Conservation (phyloP, 2,797 vertebrate genomes). For the Cyprinodon diabolis region DNA sequence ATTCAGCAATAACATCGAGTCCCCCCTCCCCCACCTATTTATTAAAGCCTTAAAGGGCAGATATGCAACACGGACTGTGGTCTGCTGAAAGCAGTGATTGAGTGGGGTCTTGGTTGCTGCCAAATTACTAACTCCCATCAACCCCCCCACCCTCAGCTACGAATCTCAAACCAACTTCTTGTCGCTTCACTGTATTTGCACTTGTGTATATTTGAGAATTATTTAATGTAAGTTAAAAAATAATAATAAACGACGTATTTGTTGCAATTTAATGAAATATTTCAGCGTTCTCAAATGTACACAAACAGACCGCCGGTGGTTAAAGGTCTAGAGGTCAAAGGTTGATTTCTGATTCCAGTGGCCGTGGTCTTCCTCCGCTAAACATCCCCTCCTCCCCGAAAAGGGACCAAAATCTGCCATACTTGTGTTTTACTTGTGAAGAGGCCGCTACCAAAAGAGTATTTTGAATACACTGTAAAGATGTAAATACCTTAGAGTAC, state of each 20-base stretch:
- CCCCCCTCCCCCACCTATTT: conserved; percentile 9
- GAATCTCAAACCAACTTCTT: conserved; percentile 64
- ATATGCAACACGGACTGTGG: conserved; percentile 42
- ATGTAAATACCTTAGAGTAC: conserved; percentile 97
- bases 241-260: conserved; percentile 1
- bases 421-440: conserved; percentile 78
- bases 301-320: conserved; percentile 35
- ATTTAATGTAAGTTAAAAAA: conserved; percentile 65
- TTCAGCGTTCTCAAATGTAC: conserved; percentile 60
- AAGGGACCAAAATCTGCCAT: conserved; percentile 83
- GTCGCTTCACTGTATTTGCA: conserved; percentile 49
- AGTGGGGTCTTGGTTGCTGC: conserved; percentile 55
- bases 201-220: conserved; percentile 72
- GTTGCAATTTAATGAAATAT: not conserved
- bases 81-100: conserved; percentile 31
- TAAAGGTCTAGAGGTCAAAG: conserved; percentile 35
- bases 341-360: conserved; percentile 62
- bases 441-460: conserved; percentile 84
- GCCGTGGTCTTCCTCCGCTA: conserved; percentile 45
- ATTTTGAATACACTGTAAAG: conserved; percentile 98
- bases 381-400: conserved; percentile 58
- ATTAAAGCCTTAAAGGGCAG: conserved; percentile 35
- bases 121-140: conserved; percentile 52
- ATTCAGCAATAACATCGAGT: conserved; percentile 68
- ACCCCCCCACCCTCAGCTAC: conserved; percentile 4